Base-by-base conservation (phyloP, 2,797 vertebrate genomes). In the Salmo trutta region DNA sequence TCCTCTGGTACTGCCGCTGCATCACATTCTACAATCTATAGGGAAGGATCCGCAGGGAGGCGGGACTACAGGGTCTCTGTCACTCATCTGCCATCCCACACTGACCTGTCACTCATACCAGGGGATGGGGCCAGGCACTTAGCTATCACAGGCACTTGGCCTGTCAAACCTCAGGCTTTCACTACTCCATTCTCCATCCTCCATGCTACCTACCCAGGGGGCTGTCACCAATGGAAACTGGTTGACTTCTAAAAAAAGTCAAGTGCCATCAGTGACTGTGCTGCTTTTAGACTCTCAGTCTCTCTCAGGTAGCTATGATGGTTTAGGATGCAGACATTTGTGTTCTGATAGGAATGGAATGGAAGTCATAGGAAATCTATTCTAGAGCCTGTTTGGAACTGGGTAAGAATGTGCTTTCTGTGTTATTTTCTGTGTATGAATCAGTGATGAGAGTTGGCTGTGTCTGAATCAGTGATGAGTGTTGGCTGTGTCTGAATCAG, bases 151-250 rank as follows among this genome's bases (percentile, higher is more conserved):
- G 90, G 51, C 77, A 71, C 84, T 86, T 86, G 89, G 88, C 91
- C 85, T 86, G 90, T 89, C 91, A 90, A 78, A 82, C 82, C 82
- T 83, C 47, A 53, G 53, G 81, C 78, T 81, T 84, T 84, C 81
- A 83, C 74, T 65, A 47, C 81, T 83, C 79, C 82, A 84, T 51
- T 86, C 73, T 79, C 68, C 27, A 17, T 84, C 80, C 62, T 62
- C 69, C 64, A 2, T 19, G 1, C 17, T 1, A 47, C 41, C 41
- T 73, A 85, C 85, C 77, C 59, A 4, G 1, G 1, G 66, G 64
- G 54, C 5, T 16, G 54, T n/a, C 29, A 24, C 12, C 5, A 59
- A 27, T 24, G 62, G 64, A 27, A 12, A 14, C 24, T 27, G 24
- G 24, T n/a, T 65, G 12, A 6, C 12, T 66, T 10, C 64, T 12